Evolutionary conservation across 2,113 vertebrate genomes (phyloP), one percentile per base, ranked within the genome.

Genomic region (Rhabdornis inornatus): DNA sequence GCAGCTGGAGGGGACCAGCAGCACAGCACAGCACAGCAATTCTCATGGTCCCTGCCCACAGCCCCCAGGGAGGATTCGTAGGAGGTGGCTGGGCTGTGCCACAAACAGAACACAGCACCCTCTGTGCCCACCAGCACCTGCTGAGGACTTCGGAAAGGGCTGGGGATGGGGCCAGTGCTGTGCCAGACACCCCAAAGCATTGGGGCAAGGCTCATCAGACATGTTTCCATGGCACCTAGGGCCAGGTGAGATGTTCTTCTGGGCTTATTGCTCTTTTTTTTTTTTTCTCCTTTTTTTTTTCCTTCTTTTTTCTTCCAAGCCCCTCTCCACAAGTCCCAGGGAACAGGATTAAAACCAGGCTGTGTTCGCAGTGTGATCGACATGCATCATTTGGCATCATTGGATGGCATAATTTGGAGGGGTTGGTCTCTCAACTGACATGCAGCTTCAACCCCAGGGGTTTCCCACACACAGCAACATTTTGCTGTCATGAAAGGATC

Each of bases 351-450:
- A 49, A 74, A 87, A 9, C 22, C 56, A 70, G 64, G 25, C 88
- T 78, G 64, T 22, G 31, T 5, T 47, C 37, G 15, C 12, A 7
- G 11, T 2, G 4, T 9, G 28, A 27, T 14, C 69, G 56, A 25
- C 23, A 3, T 3, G 21, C 27, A 22, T 44, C 17, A 44, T 15
- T 42, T 42, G 40, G 40, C 40, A 42, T 42, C 42, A 19, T 44
- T 19, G 0, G 40, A 30, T 3, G 24, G 52, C 42, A 20, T n/a
- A 1, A 0, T 23, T 63, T 3, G 3, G 63, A 42, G 25, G 13
- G 21, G 37, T 23, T 7, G 4, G 33, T 19, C 6, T 52, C 42
- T 83, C 7, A 1, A 30, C 9, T 52, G 33, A 45, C 0, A 0
- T 23, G 45, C 35, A 28, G 24, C 14, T 60, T 57, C 2, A 6